Evolutionary conservation across 2,888 invertebrate species (phyloP), one percentile per base, ranked within the genome.

Genomic region (Eupeodes luniger): DNA sequence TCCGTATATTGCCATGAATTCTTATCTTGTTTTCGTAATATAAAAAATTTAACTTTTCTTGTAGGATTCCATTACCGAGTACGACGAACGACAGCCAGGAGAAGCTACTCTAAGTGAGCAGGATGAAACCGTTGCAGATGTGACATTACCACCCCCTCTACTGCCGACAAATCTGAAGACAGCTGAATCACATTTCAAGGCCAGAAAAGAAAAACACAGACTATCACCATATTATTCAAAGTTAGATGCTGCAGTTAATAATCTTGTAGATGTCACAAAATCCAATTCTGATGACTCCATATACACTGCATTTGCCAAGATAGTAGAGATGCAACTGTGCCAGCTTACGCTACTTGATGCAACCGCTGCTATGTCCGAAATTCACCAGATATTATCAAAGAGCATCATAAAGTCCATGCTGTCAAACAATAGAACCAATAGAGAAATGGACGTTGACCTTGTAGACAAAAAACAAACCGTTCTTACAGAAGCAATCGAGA

Each of bases 221-320:
- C 27, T 47, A 47, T 44, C 44, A 5, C 14, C 66, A 0, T 40
- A 57, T 36, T 40, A 36, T 34, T 49, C 44, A 0, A 75, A 53
- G 12, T 69, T 69, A 16, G 57, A 62, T 19, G 44, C 12, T 4
- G 51, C 67, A 9, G 19, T 47, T 1, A 27, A 12, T 53, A 47
- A 44, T 0, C 51, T 59, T 57, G 53, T 27, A 44, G 84, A 80
- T 47, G 53, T 36, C 5, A 27, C 67, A 49, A 53, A 67, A 61
- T 11, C 49, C 9, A 36, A 40, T 5, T 49, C 79, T 16, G 62
- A 61, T 10, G 85, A 85, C 6, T 61, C 75, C 7, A 59, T 90
- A 11, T 89, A 89, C 36, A 47, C 76, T 27, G 80, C 86, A 1
- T 89, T 89, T 77, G 89, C 86, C 5, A 89, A 86, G 51, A 89